Evolutionary conservation across 2,113 vertebrate genomes (phyloP), one percentile per base, ranked within the genome.

Genomic region (Brevimyrus niger): DNA sequence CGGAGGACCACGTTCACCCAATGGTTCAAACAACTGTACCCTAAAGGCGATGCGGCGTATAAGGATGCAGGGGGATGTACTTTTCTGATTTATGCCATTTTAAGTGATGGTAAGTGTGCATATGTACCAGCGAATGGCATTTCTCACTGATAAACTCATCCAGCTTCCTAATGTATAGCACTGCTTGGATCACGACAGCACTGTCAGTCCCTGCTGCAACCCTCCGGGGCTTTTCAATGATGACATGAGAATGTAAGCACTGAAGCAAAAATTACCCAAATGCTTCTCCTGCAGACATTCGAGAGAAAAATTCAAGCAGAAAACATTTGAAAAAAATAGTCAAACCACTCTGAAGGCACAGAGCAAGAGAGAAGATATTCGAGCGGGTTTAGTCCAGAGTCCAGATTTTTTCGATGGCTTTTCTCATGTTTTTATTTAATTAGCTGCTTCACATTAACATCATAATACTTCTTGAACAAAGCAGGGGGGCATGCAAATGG

Each of bases 11-110:
- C 21, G 53, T 55, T 55, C 53, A 55, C 53, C 53, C 23, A n/a
- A 0, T 61, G 21, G 7, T 61, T n/a, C 23, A 61, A n/a, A 10
- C 58, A 61, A 61, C 53, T 27, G 23, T 61, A 61, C 23, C 58
- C 58, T 61, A n/a, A 61, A 61, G 58, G 58, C 23, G 8, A n/a
- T 61, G 23, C 55, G 2, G 2, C n/a, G 55, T 61, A 9, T 61
- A 7, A 61, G 21, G 0, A 61, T n/a, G 53, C 2, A 19, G 53
- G 1, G 53, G 53, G 21, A 6, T 35, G 4, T 5, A 73, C 4
- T 73, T 73, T 73, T 38, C 69, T 35, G n/a, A 86, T 86, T 50
- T 50, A 47, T 86, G 44, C 83, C 83, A 47, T 86, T 86, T 48
- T 50, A 11, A 80, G 44, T 69, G 83, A 48, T 48, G 4, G 27